Conservation (phyloP, 2,113 vertebrate species). For the Tringa solitaria region DNA sequence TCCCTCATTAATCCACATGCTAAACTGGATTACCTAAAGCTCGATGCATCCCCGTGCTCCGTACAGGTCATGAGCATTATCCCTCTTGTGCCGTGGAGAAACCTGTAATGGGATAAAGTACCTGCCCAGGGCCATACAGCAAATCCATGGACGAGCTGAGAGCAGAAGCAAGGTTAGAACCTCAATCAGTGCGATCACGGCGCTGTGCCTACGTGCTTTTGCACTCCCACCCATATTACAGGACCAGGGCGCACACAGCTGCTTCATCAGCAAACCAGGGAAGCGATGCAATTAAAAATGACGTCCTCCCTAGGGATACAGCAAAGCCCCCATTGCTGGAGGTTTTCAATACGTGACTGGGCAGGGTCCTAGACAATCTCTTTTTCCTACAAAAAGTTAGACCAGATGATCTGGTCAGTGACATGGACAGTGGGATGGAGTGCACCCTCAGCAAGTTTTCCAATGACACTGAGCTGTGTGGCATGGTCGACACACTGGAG, state of each 20-base stretch:
- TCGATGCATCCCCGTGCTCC: not conserved
- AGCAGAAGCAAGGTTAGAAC: not conserved
- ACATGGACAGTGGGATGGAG: too few relatives aligned
- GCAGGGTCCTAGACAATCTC: not conserved
- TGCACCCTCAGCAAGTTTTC: too few relatives aligned
- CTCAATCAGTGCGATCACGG: not conserved
- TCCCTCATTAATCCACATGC: not conserved
- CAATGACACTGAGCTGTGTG: too few relatives aligned
- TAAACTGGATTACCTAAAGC: conserved; percentile 2
- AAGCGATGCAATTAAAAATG: not conserved
- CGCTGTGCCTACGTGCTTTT: not conserved
- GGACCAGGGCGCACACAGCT: accelerated
- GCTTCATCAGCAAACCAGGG: not conserved
- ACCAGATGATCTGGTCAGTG: not conserved
- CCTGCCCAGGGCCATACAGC: not conserved
- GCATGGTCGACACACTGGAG: too few relatives aligned
- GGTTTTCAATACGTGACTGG: not conserved
- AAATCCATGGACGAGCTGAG: not conserved
- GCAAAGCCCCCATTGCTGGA: not conserved
- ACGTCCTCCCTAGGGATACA: not conserved
- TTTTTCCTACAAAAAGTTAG: accelerated
- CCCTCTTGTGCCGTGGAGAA: not conserved
- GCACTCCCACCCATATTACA: not conserved
- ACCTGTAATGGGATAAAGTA: not conserved
- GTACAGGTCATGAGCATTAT: not conserved